Evolutionary conservation across 2,888 invertebrate genomes (phyloP).

Genomic region (Aproaerema taeniolella): DNA sequence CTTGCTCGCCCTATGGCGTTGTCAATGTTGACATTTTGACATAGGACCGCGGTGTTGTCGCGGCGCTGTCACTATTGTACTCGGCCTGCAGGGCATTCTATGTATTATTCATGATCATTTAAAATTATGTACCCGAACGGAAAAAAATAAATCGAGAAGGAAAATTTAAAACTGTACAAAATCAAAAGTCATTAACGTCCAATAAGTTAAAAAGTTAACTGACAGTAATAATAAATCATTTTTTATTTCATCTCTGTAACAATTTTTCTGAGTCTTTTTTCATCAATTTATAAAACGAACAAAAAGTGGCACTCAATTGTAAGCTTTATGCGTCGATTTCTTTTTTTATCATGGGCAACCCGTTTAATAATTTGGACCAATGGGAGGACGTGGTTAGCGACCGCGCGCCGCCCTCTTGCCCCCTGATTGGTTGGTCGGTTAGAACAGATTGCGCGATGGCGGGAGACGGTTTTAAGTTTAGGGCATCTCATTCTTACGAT

Average conservation of each 20-base stretch:
- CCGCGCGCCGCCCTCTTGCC: constrained; percentile 59
- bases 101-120: no score
- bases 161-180: constrained; percentile 54
- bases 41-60: no score
- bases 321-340: constrained; percentile 50
- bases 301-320: constrained; percentile 74
- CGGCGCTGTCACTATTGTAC: no score
- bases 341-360: constrained; percentile 66
- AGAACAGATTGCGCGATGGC: constrained; percentile 71
- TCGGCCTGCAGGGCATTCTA: no score
- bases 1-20: no score
- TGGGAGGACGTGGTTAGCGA: constrained; percentile 37
- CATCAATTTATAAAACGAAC: constrained; percentile 74
- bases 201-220: constrained; percentile 74
- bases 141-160: no score
- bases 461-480: constrained; percentile 70
- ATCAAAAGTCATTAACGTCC: constrained; percentile 75
- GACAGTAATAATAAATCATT: constrained; percentile 71
- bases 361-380: constrained; percentile 69
- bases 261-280: constrained; percentile 70
- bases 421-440: constrained; percentile 51
- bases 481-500: constrained; percentile 71
- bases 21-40: no score
- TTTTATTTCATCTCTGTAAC: constrained; percentile 68
- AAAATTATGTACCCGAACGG: no score